A percentile compares a stretch with the other conserved stretches of the same genome.
Evolutionary conservation across 1,140 invertebrate species (phyloP).

Genomic region (Belonocnema kinseyi): DNA sequence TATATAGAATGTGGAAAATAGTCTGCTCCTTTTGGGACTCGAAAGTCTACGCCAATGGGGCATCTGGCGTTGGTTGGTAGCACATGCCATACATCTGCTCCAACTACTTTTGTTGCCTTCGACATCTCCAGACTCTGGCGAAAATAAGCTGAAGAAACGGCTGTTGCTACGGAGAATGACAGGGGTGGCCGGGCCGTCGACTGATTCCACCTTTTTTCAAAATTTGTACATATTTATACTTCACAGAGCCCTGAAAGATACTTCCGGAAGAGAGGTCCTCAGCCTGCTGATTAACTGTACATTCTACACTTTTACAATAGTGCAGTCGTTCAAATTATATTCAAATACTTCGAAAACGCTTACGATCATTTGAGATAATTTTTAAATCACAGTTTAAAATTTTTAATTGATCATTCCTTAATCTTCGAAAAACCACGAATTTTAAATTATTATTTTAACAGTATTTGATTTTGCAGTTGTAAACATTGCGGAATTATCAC

Average conservation of each 20-base stretch:
- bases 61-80: slow-evolving; percentile 73
- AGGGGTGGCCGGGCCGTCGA: neutral
- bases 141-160: slow-evolving; percentile 53
- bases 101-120: slow-evolving; percentile 70
- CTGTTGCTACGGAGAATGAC: slow-evolving; percentile 58
- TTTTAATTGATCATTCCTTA: too few species aligned
- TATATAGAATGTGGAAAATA: too few species aligned
- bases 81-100: slow-evolving; percentile 74
- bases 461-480: too few species aligned
- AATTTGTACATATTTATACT: neutral
- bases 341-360: too few species aligned
- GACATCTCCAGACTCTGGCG: slow-evolving; percentile 53
- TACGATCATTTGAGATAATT: too few species aligned
- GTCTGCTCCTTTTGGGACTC: slow-evolving; percentile 42
- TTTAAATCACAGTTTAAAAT: too few species aligned
- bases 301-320: too few species aligned
- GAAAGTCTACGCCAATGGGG: slow-evolving; percentile 70
- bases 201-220: slow-evolving; percentile 36
- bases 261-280: neutral
- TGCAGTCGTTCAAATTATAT: too few species aligned
- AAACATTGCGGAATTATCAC: too few species aligned
- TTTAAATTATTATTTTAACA: too few species aligned
- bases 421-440: too few species aligned
- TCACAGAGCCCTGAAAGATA: neutral
- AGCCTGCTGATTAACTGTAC: too few species aligned